Evolutionary conservation across 2,797 vertebrate genomes (phyloP).

Genomic region (Anas flavirostris): DNA sequence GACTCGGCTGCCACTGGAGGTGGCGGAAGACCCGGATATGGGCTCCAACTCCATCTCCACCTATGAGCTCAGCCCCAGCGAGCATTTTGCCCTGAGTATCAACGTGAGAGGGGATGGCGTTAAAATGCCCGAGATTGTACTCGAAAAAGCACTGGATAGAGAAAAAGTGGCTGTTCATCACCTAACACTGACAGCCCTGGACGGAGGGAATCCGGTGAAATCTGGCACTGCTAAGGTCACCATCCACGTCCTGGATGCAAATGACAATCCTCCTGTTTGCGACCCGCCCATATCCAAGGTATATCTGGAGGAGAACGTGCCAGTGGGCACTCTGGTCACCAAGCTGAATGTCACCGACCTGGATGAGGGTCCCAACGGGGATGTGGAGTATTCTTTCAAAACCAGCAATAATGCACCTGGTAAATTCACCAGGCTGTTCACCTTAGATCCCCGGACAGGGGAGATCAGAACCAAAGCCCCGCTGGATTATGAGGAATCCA

Average conservation of each 20-base stretch:
- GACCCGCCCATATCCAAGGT: slow-evolving; percentile 71
- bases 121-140: slow-evolving; percentile 71
- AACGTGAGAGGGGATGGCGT: slow-evolving; percentile 65
- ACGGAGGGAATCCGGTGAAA: slow-evolving; percentile 64
- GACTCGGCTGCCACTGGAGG: slow-evolving; percentile 78
- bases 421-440: slow-evolving; percentile 67
- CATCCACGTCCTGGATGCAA: slow-evolving; percentile 71
- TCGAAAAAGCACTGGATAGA: slow-evolving; percentile 73
- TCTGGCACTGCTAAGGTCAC: slow-evolving; percentile 70
- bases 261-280: slow-evolving; percentile 75
- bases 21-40: slow-evolving; percentile 79
- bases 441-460: slow-evolving; percentile 67
- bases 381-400: slow-evolving; percentile 80
- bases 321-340: slow-evolving; percentile 69
- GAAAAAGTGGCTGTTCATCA: slow-evolving; percentile 67
- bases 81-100: slow-evolving; percentile 73
- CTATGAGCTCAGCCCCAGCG: slow-evolving; percentile 67
- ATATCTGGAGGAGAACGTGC: slow-evolving; percentile 64
- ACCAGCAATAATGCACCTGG: slow-evolving; percentile 75
- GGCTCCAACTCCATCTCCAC: slow-evolving; percentile 76
- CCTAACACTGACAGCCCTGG: slow-evolving; percentile 65
- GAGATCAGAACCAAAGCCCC: slow-evolving; percentile 70
- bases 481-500: slow-evolving; percentile 71
- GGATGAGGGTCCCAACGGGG: slow-evolving; percentile 75
- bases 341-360: slow-evolving; percentile 72